Base-by-base conservation (phyloP, 2,888 invertebrate genomes). In the Euclidia mi region DNA sequence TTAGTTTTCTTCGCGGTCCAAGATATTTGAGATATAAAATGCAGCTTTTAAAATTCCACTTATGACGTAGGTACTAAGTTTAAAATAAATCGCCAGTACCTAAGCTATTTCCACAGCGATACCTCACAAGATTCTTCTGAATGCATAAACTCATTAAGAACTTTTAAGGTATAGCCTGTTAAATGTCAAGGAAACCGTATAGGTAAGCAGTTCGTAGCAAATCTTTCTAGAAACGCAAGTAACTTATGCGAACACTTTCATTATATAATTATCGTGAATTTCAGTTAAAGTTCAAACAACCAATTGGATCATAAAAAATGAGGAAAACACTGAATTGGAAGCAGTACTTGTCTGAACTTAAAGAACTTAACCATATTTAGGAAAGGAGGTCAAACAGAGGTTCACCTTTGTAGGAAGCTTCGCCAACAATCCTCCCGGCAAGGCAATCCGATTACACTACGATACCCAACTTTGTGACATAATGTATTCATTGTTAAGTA, bases 361-460 rank as follows among this genome's bases (percentile, higher is more conserved):
- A 84, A 61, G 85, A 90, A 88, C 85, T 88, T 79, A 78, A 47
- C 92, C 92, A 90, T 92, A 93, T 91, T 88, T 88, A 87, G 90
- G 78, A 81, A 93, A 89, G 79, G 88, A 84, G 92, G 93, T 88
- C 91, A 89, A 78, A 77, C 70, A 71, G 79, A 79, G 79, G 79
- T 80, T 87, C 78, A 83, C 86, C 82, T 88, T 85, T 89, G 79
- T 79, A 83, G 81, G 84, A 81, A 63, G 57, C 58, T 48, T 53
- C 52, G 42, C 28, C 46, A 64, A 57, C 72, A 75, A 75, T 71
- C 68, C 77, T 57, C 76, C 76, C 67, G 71, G 79, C 83, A 85
- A 89, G 87, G 85, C 85, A 86, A 88, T 79, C 82, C 82, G 87
- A 91, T 91, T 86, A 85, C 74, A 80, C 56, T 72, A 81, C 59